Conservation (phyloP, 1,140 invertebrate genomes). For the Drosophila pseudoobscura region DNA sequence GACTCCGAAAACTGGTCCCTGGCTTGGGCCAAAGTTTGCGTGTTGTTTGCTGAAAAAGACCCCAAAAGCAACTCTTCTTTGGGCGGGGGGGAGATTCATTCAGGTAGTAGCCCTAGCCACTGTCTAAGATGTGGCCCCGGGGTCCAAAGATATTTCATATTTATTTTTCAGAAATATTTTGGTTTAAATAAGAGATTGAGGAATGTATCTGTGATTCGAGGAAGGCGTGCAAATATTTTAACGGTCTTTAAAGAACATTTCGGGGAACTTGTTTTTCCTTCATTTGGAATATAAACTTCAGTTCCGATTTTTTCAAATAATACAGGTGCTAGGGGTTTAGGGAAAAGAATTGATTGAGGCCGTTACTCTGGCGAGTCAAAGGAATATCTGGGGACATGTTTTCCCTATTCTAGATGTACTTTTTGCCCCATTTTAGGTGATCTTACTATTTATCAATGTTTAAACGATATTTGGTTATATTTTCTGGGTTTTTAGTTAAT, state of each 20-base stretch:
- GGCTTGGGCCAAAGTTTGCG: constrained; percentile 72
- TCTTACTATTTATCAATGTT: no score
- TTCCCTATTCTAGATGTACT: no score
- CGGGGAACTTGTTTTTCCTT: neutral
- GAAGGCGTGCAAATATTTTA: constrained; percentile 42
- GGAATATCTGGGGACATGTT: neutral
- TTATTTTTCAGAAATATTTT: constrained; percentile 41
- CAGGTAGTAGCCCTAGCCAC: constrained; percentile 26
- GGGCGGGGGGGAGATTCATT: constrained; percentile 14
- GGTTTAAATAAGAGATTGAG: constrained; percentile 23
- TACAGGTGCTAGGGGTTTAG: no score
- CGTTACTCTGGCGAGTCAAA: no score
- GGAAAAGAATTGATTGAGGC: no score
- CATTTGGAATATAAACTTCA: no score
- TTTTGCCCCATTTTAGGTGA: no score
- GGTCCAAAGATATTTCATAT: constrained; percentile 36
- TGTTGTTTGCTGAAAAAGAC: constrained; percentile 68
- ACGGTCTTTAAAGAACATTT: constrained; percentile 28
- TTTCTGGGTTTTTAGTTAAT: no score
- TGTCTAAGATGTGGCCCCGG: constrained; percentile 15
- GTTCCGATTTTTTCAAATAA: no score
- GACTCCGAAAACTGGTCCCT: constrained; percentile 61
- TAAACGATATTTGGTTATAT: no score
- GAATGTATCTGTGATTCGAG: constrained; percentile 12
- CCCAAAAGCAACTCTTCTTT: constrained; percentile 16